Conservation (phyloP, 2,113 vertebrate species). For the Talpa occidentalis region DNA sequence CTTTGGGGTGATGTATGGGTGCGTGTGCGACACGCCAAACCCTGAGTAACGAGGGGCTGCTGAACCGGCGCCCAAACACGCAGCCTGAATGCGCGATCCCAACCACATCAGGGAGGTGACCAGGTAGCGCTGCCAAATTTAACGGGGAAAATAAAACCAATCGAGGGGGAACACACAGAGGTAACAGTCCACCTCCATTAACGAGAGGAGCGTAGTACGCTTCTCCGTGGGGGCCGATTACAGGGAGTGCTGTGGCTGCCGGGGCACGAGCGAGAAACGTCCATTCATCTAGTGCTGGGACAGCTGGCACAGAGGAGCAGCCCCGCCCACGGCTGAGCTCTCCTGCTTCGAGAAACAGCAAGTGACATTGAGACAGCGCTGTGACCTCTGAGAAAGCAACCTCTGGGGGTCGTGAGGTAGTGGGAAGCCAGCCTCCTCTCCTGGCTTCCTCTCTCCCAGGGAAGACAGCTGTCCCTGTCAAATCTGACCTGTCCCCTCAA, state of each 20-base stretch:
- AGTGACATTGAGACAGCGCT: background rate
- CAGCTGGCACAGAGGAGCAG: too few relatives aligned
- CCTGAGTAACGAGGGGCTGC: background rate
- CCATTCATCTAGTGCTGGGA: background rate
- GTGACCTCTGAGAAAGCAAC: background rate
- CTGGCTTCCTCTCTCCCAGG: background rate
- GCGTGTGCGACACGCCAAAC: background rate
- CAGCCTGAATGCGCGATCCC: background rate
- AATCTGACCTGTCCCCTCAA: background rate
- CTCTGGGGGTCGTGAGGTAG: too few relatives aligned
- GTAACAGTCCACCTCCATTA: background rate
- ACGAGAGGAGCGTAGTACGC: background rate
- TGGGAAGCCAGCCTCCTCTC: background rate
- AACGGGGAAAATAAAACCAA: background rate
- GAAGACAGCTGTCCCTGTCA: background rate
- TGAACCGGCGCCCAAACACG: background rate
- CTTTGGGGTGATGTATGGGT: background rate
- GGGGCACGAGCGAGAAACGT: background rate
- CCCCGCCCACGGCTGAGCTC: fast-evolving
- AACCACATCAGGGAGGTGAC: background rate
- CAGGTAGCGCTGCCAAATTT: background rate
- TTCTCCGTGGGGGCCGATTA: background rate
- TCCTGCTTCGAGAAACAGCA: background rate
- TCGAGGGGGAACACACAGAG: background rate
- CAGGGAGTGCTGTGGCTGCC: background rate